These are phyloP conservation scores for Noctua janthe DNA, from an alignment of 2,888 invertebrate genomes.

Conservation along the genomic window DNA sequence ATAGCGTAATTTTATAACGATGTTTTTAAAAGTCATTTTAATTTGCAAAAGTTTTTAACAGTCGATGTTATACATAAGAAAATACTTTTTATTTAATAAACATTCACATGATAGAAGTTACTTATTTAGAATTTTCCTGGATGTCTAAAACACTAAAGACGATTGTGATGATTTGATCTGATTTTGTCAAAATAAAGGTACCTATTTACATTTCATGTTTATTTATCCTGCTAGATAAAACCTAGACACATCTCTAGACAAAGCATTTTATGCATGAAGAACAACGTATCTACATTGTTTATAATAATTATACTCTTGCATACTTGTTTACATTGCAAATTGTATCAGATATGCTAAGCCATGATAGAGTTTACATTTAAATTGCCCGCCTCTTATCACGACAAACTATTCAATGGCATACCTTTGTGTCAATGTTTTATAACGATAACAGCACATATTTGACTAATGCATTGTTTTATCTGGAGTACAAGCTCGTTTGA, in stretches of 20 bases:
- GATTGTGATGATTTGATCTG: background rate
- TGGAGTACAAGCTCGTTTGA: slow-evolving; percentile 27
- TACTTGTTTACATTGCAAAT: slow-evolving; percentile 37
- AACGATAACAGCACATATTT: slow-evolving; percentile 43
- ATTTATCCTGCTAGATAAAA: slow-evolving; percentile 3
- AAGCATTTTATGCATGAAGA: slow-evolving; percentile 23
- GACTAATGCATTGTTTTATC: slow-evolving; percentile 56
- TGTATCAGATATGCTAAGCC: slow-evolving; percentile 12
- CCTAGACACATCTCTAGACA: slow-evolving; percentile 2
- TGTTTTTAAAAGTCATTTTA: slow-evolving; percentile 15
- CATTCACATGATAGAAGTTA: background rate
- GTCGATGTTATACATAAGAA: slow-evolving; percentile 11
- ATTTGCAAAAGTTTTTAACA: slow-evolving; percentile 4
- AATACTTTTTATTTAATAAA: background rate
- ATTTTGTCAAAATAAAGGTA: background rate
- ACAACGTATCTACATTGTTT: slow-evolving; percentile 3
- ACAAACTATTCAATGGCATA: slow-evolving; percentile 50
- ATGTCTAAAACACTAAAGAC: slow-evolving; percentile 6
- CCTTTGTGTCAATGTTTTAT: slow-evolving; percentile 57
- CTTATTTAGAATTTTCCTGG: background rate
- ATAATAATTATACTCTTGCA: slow-evolving; percentile 12
- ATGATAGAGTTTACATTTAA: slow-evolving; percentile 21
- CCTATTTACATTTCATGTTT: background rate
- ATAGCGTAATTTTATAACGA: slow-evolving; percentile 19
- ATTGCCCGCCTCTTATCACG: slow-evolving; percentile 20